Conservation (phyloP, 53 echinoderm and acorn worm species). For the Crossaster papposus region DNA sequence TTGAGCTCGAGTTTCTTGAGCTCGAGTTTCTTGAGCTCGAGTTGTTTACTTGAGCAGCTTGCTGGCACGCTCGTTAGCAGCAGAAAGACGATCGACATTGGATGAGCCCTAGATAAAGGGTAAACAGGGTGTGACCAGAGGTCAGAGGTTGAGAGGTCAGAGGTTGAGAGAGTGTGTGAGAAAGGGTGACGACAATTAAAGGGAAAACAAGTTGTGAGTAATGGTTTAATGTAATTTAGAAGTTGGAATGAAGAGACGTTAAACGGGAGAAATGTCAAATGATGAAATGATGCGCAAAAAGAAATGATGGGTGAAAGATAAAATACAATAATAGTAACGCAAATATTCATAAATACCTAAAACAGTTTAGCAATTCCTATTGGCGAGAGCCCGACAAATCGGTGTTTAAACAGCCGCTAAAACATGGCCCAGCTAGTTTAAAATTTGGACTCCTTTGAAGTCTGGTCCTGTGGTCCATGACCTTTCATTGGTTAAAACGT, state of each 20-base stretch:
- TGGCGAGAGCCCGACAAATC: no score
- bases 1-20: no score
- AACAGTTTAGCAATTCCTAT: no score
- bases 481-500: no score
- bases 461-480: slow-evolving; percentile 7
- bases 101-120: slow-evolving; percentile 76
- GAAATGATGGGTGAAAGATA: slow-evolving; percentile 39
- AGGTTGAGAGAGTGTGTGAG: slow-evolving; percentile 7
- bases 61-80: slow-evolving; percentile 90
- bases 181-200: background rate
- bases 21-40: background rate
- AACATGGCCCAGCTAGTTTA: slow-evolving; percentile 17
- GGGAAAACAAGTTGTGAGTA: background rate
- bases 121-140: slow-evolving; percentile 43
- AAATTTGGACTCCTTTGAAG: no score
- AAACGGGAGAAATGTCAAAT: background rate
- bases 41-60: slow-evolving; percentile 88
- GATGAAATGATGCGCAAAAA: slow-evolving; percentile 1
- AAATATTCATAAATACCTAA: no score
- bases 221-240: background rate
- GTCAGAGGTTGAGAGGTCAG: background rate
- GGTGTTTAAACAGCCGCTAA: background rate
- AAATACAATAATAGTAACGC: no score
- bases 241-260: background rate
- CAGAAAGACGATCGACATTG: slow-evolving; percentile 94